Base-by-base conservation (phyloP, 2,113 vertebrate genomes). In the Condylura cristata region DNA sequence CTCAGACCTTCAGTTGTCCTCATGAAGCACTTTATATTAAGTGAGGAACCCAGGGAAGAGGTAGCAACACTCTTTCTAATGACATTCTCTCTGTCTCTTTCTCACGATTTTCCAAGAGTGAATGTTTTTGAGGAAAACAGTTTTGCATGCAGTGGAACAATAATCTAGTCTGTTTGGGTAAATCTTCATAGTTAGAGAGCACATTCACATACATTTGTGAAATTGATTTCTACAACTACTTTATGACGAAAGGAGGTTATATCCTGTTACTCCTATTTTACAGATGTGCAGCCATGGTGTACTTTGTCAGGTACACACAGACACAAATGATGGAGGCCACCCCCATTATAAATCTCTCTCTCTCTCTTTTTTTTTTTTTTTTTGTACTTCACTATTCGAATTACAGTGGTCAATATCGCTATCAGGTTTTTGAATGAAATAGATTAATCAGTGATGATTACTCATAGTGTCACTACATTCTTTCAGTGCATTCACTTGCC, bases 351-450 rank as follows among this genome's bases (percentile, higher is more conserved):
- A 53, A 14, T 85, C 26, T 61, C 16, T 46, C 11, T 22, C 20
- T 56, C 16, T 22, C 20, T 56, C 16, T 13, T 17, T 0, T 13
- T 13, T 32, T 18, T 7, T 22, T 14, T 3, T 17, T 51, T 60
- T 75, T 86, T 75, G 5, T 75, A 89, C 6, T 90, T 39, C 0
- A 71, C 39, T 95, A 12, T 94, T 90, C 76, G 39, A 96, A 90
- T 63, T 83, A 53, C 0, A 44, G 11, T 76, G 26, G 13, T 91
- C 20, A 92, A 51, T 92, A 22, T 46, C 90, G 37, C 18, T 56
- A 32, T 53, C 17, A n/a, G 6, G 14, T 44, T 58, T 39, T 32
- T 63, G 1, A 61, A 5, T 72, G 20, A 72, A 2, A 53, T 82
- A 5, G 10, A 39, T 76, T 80, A 30, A 90, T 84, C 72, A 71